A percentile compares a stretch with the other conserved stretches of the same genome.
phyloP scores from a whole-genome alignment of 2,797 vertebrate species.

The Enteromius trimaculatus region DNA sequence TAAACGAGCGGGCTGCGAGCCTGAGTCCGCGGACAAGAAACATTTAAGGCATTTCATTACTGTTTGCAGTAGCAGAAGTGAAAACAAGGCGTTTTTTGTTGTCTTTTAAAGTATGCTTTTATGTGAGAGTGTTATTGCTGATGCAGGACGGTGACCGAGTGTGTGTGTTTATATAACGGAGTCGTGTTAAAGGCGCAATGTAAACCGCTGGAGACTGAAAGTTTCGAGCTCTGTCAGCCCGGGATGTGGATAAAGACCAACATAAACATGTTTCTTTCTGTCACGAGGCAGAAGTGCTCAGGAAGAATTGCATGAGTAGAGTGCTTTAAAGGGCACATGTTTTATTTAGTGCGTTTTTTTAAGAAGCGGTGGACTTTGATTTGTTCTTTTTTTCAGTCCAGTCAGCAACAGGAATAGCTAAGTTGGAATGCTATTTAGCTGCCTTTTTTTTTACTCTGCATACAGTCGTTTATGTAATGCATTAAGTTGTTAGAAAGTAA shows the following conservation, averaged over 20 bases:
- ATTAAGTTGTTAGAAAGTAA: neutral
- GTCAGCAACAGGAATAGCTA: neutral
- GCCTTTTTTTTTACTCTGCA: neutral
- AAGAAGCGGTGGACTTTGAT: constrained; percentile 16
- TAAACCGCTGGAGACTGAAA: constrained; percentile 13
- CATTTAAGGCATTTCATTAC: neutral
- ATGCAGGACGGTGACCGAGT: neutral
- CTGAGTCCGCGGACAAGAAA: neutral
- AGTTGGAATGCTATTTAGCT: neutral
- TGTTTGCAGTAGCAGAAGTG: neutral
- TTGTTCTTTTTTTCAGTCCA: neutral
- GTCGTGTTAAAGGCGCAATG: neutral
- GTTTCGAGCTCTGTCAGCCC: constrained; percentile 27
- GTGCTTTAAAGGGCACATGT: constrained; percentile 19
- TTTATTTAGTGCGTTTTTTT: constrained; percentile 6
- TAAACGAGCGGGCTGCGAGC: constrained; percentile 38
- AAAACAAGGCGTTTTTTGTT: neutral
- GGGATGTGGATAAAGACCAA: constrained; percentile 14
- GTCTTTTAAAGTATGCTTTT: neutral
- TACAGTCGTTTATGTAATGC: neutral
- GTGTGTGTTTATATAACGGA: constrained; percentile 17
- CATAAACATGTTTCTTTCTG: constrained; percentile 32
- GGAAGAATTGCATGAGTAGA: neutral
- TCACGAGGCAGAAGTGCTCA: constrained; percentile 5
- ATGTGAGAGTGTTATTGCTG: neutral